A percentile compares a stretch with the other conserved stretches of the same genome.
Conservation (phyloP, 2,113 vertebrate species). For the Barnardius zonarius region DNA sequence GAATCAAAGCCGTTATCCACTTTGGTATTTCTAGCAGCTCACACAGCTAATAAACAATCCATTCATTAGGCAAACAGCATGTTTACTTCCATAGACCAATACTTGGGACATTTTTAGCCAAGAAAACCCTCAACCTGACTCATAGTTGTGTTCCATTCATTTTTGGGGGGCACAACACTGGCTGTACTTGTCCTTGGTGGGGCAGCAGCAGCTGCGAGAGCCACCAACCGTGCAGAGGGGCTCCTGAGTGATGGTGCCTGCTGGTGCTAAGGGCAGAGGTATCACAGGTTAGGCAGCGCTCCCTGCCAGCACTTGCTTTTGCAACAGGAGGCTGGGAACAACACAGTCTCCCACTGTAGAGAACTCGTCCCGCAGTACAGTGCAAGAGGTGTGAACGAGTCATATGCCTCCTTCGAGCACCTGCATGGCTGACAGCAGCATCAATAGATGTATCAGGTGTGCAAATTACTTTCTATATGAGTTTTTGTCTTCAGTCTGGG, state of each 20-base stretch:
- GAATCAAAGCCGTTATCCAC: background rate
- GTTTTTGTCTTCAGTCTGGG: background rate
- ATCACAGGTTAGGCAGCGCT: background rate
- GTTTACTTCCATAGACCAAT: background rate
- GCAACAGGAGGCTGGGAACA: background rate
- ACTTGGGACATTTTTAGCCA: background rate
- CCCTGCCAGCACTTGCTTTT: background rate
- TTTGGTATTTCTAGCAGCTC: slow-evolving; percentile 22
- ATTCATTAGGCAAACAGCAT: background rate
- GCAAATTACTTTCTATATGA: background rate
- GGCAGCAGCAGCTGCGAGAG: background rate
- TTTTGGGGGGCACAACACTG: background rate
- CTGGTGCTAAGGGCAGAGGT: background rate
- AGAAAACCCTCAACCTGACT: background rate
- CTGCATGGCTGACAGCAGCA: background rate
- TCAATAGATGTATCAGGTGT: background rate
- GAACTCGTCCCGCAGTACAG: accelerated
- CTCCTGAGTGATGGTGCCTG: accelerated
- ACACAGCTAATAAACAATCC: background rate
- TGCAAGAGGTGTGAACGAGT: background rate
- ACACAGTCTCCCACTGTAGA: background rate
- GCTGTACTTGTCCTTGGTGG: background rate
- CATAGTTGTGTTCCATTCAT: accelerated
- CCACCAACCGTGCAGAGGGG: background rate
- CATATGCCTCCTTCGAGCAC: accelerated